Conservation (phyloP, 2,888 invertebrate species). For the Lepidocyrtinus sp. region DNA sequence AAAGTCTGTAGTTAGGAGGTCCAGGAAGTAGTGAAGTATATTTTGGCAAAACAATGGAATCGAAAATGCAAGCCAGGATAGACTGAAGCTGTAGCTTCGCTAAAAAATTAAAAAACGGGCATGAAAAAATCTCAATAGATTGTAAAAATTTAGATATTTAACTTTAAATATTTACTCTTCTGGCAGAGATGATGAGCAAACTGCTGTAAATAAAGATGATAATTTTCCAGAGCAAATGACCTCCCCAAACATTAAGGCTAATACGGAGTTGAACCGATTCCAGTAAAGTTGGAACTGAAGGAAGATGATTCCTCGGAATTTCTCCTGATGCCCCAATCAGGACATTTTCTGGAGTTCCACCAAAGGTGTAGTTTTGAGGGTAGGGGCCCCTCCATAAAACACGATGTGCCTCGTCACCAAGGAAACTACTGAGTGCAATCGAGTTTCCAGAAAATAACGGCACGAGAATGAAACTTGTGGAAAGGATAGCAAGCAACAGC, state of each 20-base stretch:
- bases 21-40: not conserved
- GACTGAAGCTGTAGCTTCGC: not conserved
- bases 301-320: not conserved
- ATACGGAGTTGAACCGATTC: not conserved
- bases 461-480: not conserved
- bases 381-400: not conserved
- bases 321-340: too few relatives aligned
- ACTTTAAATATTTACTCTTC: not conserved
- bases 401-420: not conserved
- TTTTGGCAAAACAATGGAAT: not conserved
- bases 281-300: too few relatives aligned
- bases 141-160: too few relatives aligned
- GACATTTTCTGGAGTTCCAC: too few relatives aligned
- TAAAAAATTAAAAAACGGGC: not conserved
- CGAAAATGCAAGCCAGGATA: not conserved
- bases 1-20: not conserved
- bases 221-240: not conserved
- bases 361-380: not conserved
- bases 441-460: not conserved
- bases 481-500: not conserved
- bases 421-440: not conserved
- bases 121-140: not conserved
- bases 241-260: not conserved
- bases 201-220: not conserved
- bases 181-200: not conserved